Evolutionary conservation across 1,140 invertebrate genomes (phyloP).

Genomic region (Orchesella cincta): DNA sequence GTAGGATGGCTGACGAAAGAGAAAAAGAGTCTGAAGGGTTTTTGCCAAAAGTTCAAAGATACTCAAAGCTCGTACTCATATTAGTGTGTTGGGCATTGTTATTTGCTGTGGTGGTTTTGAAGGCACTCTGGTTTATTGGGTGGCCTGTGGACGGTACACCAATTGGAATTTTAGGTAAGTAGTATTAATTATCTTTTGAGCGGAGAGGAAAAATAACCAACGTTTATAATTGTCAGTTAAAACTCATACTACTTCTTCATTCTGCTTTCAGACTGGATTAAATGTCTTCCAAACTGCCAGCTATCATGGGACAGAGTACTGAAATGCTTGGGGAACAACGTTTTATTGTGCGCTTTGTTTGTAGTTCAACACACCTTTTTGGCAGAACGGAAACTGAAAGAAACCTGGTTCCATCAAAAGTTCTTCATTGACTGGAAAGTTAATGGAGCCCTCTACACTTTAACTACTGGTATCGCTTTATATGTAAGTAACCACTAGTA

Average conservation of each 20-base stretch:
- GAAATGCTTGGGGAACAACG: background rate
- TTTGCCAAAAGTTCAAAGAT: no score
- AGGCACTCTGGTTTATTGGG: background rate
- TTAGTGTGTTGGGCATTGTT: background rate
- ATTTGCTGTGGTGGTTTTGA: background rate
- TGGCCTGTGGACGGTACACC: no score
- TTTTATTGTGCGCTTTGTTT: constrained; percentile 36
- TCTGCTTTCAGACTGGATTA: background rate
- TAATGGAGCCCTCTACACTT: constrained; percentile 42
- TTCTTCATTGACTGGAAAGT: constrained; percentile 39
- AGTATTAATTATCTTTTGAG: no score
- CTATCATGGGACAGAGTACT: background rate
- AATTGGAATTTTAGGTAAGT: no score
- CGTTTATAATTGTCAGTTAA: background rate
- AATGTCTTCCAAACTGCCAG: background rate
- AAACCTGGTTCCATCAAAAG: constrained; percentile 27
- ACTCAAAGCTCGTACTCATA: background rate
- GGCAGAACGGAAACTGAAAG: constrained; percentile 19
- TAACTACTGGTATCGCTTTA: constrained; percentile 35
- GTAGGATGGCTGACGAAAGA: no score
- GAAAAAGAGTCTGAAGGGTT: no score
- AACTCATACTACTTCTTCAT: background rate
- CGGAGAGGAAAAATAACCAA: no score
- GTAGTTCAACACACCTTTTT: constrained; percentile 39
- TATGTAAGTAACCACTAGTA: constrained; percentile 20